Evolutionary conservation across 2,113 vertebrate genomes (phyloP).

Genomic region (Zosterops pallidus): DNA sequence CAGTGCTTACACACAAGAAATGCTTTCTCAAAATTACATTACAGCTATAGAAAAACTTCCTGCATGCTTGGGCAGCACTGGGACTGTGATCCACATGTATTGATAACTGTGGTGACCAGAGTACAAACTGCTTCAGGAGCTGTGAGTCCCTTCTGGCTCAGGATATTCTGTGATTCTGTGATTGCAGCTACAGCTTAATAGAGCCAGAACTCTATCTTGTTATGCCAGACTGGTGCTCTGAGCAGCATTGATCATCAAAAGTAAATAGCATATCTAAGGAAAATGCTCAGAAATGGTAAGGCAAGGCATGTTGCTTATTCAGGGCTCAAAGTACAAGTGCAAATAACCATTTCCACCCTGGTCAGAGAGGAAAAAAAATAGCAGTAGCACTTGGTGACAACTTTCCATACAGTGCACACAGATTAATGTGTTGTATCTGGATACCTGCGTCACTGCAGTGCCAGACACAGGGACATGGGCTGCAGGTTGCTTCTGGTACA

Average conservation of each 20-base stretch:
- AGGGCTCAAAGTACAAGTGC: not conserved
- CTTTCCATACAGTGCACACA: not conserved
- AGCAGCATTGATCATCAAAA: not conserved
- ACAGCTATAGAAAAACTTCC: not conserved
- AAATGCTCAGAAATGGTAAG: not conserved
- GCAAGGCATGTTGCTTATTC: not conserved
- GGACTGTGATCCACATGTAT: not conserved
- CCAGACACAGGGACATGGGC: not conserved
- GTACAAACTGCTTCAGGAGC: not conserved
- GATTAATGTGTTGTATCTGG: accelerated
- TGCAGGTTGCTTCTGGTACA: not conserved
- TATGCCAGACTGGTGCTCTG: not conserved
- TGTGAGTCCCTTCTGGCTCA: not conserved
- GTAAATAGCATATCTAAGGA: not conserved
- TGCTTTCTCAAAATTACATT: not conserved
- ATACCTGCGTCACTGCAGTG: not conserved
- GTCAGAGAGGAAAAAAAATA: not conserved
- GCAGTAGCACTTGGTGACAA: not conserved
- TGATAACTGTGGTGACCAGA: not conserved
- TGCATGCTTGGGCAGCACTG: not conserved
- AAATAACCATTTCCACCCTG: not conserved
- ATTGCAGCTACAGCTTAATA: not conserved
- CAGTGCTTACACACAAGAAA: not conserved
- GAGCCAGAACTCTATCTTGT: not conserved
- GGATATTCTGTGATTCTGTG: not conserved